Evolutionary conservation across 2,888 invertebrate species (phyloP).

Genomic region (Ametastegia equiseti): DNA sequence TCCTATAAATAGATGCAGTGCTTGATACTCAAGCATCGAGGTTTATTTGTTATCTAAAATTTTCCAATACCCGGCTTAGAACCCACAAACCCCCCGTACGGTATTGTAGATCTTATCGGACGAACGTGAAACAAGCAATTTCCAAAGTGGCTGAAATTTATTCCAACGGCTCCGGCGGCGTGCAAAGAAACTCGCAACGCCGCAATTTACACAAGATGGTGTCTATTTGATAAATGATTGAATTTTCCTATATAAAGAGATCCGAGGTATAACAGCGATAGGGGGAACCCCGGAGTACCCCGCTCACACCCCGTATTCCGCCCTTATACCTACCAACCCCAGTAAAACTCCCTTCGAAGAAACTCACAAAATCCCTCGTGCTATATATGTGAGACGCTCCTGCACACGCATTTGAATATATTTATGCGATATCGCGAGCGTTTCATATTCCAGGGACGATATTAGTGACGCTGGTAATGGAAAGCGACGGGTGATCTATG

Average conservation of each 20-base stretch:
- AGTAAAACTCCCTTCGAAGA: slow-evolving; percentile 54
- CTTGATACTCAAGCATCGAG: not conserved
- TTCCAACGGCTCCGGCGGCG: slow-evolving; percentile 23
- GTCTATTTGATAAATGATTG: slow-evolving; percentile 75
- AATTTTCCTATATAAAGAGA: slow-evolving; percentile 69
- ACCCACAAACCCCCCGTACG: too few relatives aligned
- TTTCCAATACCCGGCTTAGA: slow-evolving; percentile 20
- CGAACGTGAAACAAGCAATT: slow-evolving; percentile 44
- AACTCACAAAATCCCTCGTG: slow-evolving; percentile 45
- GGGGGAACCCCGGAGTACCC: slow-evolving; percentile 56
- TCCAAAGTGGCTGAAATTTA: slow-evolving; percentile 45
- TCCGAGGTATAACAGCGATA: slow-evolving; percentile 54
- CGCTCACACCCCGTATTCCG: slow-evolving; percentile 46
- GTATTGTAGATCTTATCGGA: slow-evolving; percentile 38
- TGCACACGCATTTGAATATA: slow-evolving; percentile 66
- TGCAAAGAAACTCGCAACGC: slow-evolving; percentile 46
- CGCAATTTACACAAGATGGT: slow-evolving; percentile 47
- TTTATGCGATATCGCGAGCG: slow-evolving; percentile 65
- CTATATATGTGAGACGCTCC: slow-evolving; percentile 43
- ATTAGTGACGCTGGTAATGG: slow-evolving; percentile 70
- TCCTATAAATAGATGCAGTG: not conserved
- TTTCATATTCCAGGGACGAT: slow-evolving; percentile 65
- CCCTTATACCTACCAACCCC: slow-evolving; percentile 8
- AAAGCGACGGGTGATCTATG: slow-evolving; percentile 72
- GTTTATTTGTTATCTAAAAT: slow-evolving; percentile 16